Conservation (phyloP, 2,888 invertebrate species). For the Anorthoa munda region DNA sequence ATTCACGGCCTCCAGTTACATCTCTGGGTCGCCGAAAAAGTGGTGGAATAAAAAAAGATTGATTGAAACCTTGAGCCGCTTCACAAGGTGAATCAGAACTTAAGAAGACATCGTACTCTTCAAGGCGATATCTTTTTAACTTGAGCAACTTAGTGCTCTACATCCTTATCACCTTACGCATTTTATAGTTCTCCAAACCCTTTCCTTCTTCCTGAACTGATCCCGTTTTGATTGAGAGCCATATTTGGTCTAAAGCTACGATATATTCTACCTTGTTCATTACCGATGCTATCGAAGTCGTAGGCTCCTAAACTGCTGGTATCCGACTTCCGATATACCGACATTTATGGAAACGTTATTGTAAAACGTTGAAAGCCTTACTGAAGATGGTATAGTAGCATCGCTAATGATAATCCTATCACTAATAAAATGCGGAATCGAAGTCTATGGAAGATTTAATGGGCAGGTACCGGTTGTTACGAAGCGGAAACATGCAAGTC, state of each 20-base stretch:
- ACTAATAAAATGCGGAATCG: conserved; percentile 46
- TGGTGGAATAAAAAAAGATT: conserved; percentile 70
- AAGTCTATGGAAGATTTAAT: conserved; percentile 6
- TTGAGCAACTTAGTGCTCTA: conserved; percentile 25
- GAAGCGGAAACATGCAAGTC: conserved; percentile 18
- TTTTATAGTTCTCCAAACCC: conserved; percentile 11
- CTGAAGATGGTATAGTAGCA: conserved; percentile 50
- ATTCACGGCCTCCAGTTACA: conserved; percentile 57
- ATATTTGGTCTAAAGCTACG: conserved; percentile 21
- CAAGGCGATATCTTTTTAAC: conserved; percentile 70
- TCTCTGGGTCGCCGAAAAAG: conserved; percentile 71
- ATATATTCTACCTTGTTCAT: conserved; percentile 27
- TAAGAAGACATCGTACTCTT: conserved; percentile 74
- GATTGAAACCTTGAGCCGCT: conserved; percentile 73
- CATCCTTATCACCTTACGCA: conserved; percentile 27
- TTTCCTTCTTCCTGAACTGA: conserved; percentile 46
- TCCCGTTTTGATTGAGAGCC: conserved; percentile 40
- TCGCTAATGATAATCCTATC: conserved; percentile 5
- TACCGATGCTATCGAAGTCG: conserved; percentile 36
- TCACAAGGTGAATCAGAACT: conserved; percentile 72
- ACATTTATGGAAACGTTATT: conserved; percentile 30
- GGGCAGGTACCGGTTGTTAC: conserved; percentile 20
- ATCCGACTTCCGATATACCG: conserved; percentile 41
- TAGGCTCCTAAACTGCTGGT: conserved; percentile 27
- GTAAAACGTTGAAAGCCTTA: conserved; percentile 34